Conservation (phyloP, 1,140 invertebrate species). For the Lordiphosa collinella region DNA sequence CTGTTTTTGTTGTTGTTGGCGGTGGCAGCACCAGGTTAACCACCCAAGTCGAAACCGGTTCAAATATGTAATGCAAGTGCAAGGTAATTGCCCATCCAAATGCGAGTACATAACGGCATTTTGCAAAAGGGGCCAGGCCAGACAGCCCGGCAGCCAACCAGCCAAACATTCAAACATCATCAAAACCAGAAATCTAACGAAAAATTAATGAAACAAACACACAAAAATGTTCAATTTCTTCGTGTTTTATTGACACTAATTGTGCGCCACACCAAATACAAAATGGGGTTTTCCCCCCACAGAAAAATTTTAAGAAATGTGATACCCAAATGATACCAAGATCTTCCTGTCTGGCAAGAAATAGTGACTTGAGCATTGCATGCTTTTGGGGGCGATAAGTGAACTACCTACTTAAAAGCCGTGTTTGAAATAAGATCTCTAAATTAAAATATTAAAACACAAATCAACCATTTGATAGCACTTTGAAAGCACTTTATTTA, state of each 20-base stretch:
- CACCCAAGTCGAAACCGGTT: slow-evolving; percentile 32
- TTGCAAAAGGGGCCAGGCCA: slow-evolving; percentile 4
- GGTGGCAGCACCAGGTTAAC: slow-evolving; percentile 49
- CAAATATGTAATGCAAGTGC: slow-evolving; percentile 56
- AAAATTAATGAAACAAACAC: slow-evolving; percentile 3
- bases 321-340: no score
- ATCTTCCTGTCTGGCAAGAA: slow-evolving; percentile 4
- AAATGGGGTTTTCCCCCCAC: neutral
- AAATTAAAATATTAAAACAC: no score
- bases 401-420: no score
- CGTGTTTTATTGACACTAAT: slow-evolving; percentile 10
- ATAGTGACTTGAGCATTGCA: neutral
- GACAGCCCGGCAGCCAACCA: neutral
- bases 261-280: neutral
- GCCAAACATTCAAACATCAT: neutral
- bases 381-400: no score
- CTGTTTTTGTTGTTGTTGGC: neutral
- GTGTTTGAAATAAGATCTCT: no score
- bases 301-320: neutral
- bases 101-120: slow-evolving; percentile 24
- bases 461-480: no score
- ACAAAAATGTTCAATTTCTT: neutral
- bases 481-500: no score
- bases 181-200: neutral
- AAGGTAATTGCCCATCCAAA: slow-evolving; percentile 43